These are phyloP conservation scores for Rattus norvegicus DNA, from an alignment of 2,113 vertebrate genomes.

Conservation along the genomic window DNA sequence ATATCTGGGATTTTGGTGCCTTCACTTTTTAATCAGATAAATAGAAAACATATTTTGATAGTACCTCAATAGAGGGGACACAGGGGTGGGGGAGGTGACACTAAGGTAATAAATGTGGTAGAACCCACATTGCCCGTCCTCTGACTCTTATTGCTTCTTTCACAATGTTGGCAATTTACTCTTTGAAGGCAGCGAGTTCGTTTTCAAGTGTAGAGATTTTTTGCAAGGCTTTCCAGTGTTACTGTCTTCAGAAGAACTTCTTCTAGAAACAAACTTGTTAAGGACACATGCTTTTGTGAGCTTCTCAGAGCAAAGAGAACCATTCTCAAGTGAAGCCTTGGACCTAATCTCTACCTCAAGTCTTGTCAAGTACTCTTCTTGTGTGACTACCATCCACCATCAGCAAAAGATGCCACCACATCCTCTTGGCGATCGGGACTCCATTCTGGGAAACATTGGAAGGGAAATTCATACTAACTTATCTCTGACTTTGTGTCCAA, in stretches of 20 bases:
- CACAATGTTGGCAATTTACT: conserved; percentile 96
- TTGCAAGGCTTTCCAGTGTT: conserved; percentile 87
- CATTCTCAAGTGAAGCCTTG: conserved; percentile 78
- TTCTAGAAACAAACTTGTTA: conserved; percentile 81
- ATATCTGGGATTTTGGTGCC: conserved; percentile 90
- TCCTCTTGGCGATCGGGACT: conserved; percentile 80
- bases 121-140: not conserved
- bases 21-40: conserved; percentile 94
- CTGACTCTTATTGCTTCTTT: conserved; percentile 91
- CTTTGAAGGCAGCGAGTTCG: conserved; percentile 93
- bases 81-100: conserved; percentile 80
- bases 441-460: conserved; percentile 74
- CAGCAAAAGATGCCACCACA: conserved; percentile 92
- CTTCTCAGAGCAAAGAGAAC: conserved; percentile 54
- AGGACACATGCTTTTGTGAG: conserved; percentile 79
- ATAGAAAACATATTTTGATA: conserved; percentile 88
- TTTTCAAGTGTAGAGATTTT: conserved; percentile 95
- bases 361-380: conserved; percentile 85
- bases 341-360: conserved; percentile 84
- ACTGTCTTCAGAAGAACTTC: conserved; percentile 76
- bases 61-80: conserved; percentile 76
- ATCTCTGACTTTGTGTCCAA: not conserved
- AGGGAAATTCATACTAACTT: not conserved
- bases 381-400: conserved; percentile 90
- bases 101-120: not conserved